Base-by-base conservation (phyloP, 1,140 invertebrate genomes). In the Zophobas atratus region DNA sequence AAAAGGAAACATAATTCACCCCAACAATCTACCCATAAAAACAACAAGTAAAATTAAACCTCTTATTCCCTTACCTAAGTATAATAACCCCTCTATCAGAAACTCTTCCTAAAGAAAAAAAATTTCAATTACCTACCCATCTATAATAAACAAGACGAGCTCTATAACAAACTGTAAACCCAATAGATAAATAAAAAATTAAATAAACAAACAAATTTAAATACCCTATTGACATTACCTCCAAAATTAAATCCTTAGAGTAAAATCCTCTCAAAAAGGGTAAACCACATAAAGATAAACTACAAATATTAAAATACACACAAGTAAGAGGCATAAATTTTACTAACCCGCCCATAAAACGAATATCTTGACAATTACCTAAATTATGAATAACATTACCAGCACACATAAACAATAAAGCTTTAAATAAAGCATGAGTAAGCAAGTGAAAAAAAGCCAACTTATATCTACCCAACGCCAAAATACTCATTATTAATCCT, bases 201-300 rank as follows among this genome's bases (percentile, higher is more conserved):
- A 88, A 83, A 84, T 88, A 88, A 80, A 87, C 85, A 83, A 88
- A 86, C 60, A 88, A 79, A 89, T 89, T 89, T 82, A 88, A 83
- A 85, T 84, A 86, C 77, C 75, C 83, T 84, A 88, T 85, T 79
- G 83, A 86, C 79, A 88, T 84, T 80, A 88, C 56, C 79, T 90
- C 90, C 86, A 90, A 88, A 89, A 92, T 90, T 87, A 89, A 86
- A 88, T 92, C 90, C 63, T 92, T 92, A 2, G 90, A 91, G 88
- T 90, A 92, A 91, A 91, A 91, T 35, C 90, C 90, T 1, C 88
- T 83, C 84, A 91, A 86, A 90, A 91, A 91, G 35, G 90, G 88
- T 80, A 90, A 82, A 0, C 89, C 88, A 85, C 86, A 88, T 82
- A 91, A 87, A 80, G 87, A 85, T 81, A 90, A 85, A 85, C 88